Conservation (phyloP, 2,797 vertebrate genomes). For the Diceros bicornis region DNA sequence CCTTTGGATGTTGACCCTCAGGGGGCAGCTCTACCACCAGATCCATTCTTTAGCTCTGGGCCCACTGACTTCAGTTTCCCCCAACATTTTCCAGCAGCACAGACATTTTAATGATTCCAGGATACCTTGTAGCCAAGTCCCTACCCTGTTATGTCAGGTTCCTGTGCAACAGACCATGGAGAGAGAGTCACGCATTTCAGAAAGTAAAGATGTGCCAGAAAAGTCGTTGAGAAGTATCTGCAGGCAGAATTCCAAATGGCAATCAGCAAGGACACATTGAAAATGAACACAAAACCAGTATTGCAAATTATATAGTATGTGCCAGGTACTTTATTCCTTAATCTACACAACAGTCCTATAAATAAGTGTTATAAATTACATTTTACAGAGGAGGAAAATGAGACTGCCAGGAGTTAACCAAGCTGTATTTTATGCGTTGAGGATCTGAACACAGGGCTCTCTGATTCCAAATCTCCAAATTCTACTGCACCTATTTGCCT, state of each 20-base stretch:
- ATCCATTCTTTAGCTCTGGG: background rate
- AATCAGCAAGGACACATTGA: background rate
- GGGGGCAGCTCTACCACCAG: background rate
- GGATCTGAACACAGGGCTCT: background rate
- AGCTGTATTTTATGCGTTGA: background rate
- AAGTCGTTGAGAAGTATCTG: constrained; percentile 32
- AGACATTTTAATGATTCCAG: background rate
- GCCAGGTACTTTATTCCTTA: background rate
- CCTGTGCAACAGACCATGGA: background rate
- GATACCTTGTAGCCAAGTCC: background rate
- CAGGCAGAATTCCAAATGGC: background rate
- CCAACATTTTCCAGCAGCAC: background rate
- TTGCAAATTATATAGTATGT: background rate
- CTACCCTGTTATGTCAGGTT: background rate
- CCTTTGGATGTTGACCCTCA: background rate
- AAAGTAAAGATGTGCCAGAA: background rate
- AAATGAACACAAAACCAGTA: background rate
- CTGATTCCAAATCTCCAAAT: background rate
- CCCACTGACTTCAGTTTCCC: background rate
- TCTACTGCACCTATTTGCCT: background rate
- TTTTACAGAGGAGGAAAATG: background rate
- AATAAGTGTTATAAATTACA: background rate
- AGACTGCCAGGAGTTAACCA: background rate
- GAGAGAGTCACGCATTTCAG: background rate
- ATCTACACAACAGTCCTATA: background rate